phyloP scores from a whole-genome alignment of 2,888 invertebrate species.

The Luperina nickerlii region DNA sequence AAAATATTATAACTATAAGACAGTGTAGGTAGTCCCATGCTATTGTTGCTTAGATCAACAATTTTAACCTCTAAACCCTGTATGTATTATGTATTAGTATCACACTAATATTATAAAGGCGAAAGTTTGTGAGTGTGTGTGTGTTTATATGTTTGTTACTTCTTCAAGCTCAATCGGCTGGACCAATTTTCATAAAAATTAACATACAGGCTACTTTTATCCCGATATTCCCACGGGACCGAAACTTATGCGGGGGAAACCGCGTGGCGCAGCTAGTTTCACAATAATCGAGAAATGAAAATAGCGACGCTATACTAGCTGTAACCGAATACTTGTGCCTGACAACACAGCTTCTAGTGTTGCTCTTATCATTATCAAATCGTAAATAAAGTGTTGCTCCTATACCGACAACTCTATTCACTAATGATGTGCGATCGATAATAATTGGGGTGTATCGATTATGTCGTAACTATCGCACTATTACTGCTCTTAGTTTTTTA shows the following conservation, averaged over 20 bases:
- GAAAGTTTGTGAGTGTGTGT: no score
- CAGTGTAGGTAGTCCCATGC: background rate
- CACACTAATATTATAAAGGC: no score
- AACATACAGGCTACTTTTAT: no score
- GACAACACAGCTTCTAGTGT: constrained; percentile 15
- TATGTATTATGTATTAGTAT: background rate
- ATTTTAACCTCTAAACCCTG: background rate
- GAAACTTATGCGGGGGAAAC: no score
- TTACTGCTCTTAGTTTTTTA: background rate
- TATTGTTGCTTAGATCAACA: background rate
- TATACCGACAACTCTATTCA: background rate
- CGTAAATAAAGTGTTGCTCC: background rate
- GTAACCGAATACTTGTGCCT: constrained; percentile 15
- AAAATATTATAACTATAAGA: background rate
- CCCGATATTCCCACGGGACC: no score
- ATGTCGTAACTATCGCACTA: no score
- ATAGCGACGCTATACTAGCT: background rate
- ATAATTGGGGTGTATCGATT: background rate
- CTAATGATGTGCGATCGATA: constrained; percentile 7
- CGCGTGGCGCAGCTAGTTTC: background rate
- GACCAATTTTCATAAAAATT: no score
- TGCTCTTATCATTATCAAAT: constrained; percentile 23
- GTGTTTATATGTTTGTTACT: no score
- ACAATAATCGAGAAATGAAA: background rate
- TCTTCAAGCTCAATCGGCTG: no score